Percentiles rank a stretch among this genome's conserved stretches.
Conservation (phyloP, 2,888 invertebrate genomes). For the Brenthis ino region DNA sequence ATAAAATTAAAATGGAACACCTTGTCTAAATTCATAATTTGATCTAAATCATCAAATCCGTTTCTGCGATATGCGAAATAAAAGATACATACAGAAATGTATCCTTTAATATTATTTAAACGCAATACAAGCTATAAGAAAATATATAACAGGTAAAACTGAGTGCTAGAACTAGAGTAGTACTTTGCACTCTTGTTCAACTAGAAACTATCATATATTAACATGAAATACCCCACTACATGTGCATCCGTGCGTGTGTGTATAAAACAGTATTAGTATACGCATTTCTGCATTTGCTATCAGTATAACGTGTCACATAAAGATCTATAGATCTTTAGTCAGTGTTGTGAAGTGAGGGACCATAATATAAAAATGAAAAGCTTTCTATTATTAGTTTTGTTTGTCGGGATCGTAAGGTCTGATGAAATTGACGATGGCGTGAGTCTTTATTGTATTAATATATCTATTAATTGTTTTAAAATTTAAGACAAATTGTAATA, state of each 20-base stretch:
- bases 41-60: too few species aligned
- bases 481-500: not conserved
- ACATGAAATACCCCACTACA: conserved; percentile 58
- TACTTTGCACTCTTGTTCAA: conserved; percentile 5
- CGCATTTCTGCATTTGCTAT: conserved; percentile 68
- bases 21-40: too few species aligned
- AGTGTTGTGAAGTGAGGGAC: conserved; percentile 60
- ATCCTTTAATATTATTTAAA: too few species aligned
- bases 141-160: not conserved
- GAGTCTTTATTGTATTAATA: conserved; percentile 32
- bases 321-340: conserved; percentile 28
- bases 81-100: too few species aligned
- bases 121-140: too few species aligned
- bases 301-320: conserved; percentile 46
- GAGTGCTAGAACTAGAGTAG: not conserved
- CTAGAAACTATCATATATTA: conserved; percentile 36
- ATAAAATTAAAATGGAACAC: too few species aligned
- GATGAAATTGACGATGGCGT: conserved; percentile 72
- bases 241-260: conserved; percentile 55
- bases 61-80: too few species aligned
- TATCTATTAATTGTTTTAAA: too few species aligned
- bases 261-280: conserved; percentile 66
- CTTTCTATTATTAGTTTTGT: conserved; percentile 63
- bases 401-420: conserved; percentile 67
- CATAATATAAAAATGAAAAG: conserved; percentile 61